phyloP scores from a whole-genome alignment of 2,797 vertebrate species.

The Myiotriccus ornatus region DNA sequence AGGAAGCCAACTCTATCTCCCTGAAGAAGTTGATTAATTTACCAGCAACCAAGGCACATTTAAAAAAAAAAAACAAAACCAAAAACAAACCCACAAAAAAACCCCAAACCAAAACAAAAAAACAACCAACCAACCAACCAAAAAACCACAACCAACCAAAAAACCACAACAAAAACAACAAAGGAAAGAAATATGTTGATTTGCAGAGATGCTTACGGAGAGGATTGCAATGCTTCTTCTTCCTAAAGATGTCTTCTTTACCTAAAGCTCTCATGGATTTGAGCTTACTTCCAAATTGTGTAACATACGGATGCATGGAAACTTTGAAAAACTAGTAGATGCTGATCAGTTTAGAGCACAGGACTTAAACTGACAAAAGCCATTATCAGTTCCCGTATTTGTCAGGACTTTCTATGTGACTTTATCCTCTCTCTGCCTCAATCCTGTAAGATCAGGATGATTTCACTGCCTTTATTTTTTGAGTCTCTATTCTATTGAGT shows the following conservation, averaged over 20 bases:
- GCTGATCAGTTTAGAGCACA: background rate
- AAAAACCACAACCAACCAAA: background rate
- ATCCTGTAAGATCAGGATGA: background rate
- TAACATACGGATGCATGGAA: rapidly evolving
- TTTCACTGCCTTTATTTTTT: background rate
- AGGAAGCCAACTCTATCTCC: background rate
- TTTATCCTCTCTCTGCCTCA: background rate
- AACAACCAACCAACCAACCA: too few species aligned
- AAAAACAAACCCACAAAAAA: background rate
- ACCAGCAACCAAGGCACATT: rapidly evolving
- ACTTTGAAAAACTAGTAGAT: background rate
- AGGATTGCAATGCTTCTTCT: background rate
- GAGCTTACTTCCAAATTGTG: background rate
- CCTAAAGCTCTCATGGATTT: background rate
- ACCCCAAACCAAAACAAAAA: too few species aligned
- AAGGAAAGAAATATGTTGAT: background rate
- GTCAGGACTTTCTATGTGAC: background rate
- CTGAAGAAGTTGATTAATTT: background rate
- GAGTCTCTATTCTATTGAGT: background rate
- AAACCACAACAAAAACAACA: too few species aligned
- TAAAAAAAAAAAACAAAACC: background rate
- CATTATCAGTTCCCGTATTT: background rate
- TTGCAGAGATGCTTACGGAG: background rate
- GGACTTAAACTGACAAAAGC: background rate
- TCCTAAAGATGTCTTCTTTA: background rate